Base-by-base conservation (phyloP, 1,140 invertebrate genomes). In the Calosoma granatense region DNA sequence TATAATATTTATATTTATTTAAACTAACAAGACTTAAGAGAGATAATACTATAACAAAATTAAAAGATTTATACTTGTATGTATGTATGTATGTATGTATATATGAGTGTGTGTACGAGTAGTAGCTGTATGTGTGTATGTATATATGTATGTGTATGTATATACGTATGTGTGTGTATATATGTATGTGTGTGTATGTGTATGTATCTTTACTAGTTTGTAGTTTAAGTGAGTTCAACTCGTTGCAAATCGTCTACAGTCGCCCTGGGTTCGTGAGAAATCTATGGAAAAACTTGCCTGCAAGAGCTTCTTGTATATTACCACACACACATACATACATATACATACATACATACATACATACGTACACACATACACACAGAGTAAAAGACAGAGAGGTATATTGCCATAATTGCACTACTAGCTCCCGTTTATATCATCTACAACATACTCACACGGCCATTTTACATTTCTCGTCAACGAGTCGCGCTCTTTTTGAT, bases 51-150 rank as follows among this genome's bases (percentile, higher is more conserved):
- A n/a, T n/a, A n/a, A n/a, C n/a, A n/a, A n/a, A n/a, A 51, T 43
- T 60, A 57, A 58, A 51, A 39, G 58, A 26, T 53, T 54, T 41
- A 54, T 56, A 52, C 22, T 54, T 14, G 53, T 22, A 15, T 20
- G 12, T 54, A 19, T 54, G n/a, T 54, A 21, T 26, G 11, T 54
- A 19, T 54, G n/a, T 54, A 58, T 54, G 39, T 56, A 58, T 61
- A 64, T 64, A 53, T 63, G 20, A 55, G 22, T 64, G 63, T 61
- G 58, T 65, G 65, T 59, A 66, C 63, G 64, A 64, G 54, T 66
- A 65, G 53, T 62, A 43, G 51, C 59, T 36, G 36, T 36, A 30
- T 39, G 22, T 22, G 22, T 22, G 22, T 22, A 53, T 22, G 60
- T 56, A 62, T 41, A 56, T 47, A 26, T 41, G 19, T 15, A 53